Conservation (phyloP, 1,140 invertebrate genomes). For the Drosophila tani region DNA sequence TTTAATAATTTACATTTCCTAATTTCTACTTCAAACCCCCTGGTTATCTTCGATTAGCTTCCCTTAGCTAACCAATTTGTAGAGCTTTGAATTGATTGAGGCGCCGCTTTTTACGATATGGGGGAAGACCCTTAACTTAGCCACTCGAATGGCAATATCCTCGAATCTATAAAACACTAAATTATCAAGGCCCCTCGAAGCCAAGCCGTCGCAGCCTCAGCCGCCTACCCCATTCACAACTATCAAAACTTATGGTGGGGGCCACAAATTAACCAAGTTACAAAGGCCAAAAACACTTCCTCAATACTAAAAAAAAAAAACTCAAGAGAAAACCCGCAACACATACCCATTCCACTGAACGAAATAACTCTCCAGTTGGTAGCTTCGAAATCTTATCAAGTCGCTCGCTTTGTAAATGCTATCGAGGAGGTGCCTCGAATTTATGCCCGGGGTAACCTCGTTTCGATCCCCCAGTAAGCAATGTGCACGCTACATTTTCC, state of each 20-base stretch:
- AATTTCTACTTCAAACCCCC: too few relatives aligned
- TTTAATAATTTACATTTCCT: too few relatives aligned
- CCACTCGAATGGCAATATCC: slow-evolving; percentile 54
- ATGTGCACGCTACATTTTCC: slow-evolving; percentile 46
- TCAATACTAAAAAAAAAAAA: slow-evolving; percentile 20
- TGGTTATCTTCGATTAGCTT: background rate
- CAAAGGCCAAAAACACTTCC: slow-evolving; percentile 43
- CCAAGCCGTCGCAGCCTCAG: slow-evolving; percentile 47
- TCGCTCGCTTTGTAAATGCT: slow-evolving; percentile 50
- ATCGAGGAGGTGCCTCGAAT: slow-evolving; percentile 47
- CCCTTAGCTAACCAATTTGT: slow-evolving; percentile 9
- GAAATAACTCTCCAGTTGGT: slow-evolving; percentile 48
- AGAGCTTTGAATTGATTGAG: slow-evolving; percentile 10
- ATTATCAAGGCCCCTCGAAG: slow-evolving; percentile 50
- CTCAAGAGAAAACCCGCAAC: slow-evolving; percentile 1
- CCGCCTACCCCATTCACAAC: slow-evolving; percentile 19
- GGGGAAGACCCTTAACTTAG: slow-evolving; percentile 20
- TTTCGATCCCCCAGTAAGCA: slow-evolving; percentile 54
- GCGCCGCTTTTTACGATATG: slow-evolving; percentile 12
- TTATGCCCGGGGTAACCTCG: slow-evolving; percentile 77
- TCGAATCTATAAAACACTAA: slow-evolving; percentile 29
- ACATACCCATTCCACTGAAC: slow-evolving; percentile 20
- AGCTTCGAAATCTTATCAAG: slow-evolving; percentile 72
- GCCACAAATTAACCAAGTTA: slow-evolving; percentile 66
- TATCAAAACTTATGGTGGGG: slow-evolving; percentile 26